Percentiles rank a stretch among this genome's conserved stretches.
Evolutionary conservation across 2,113 vertebrate species (phyloP).

Genomic region (Nothobranchius kuhntae): DNA sequence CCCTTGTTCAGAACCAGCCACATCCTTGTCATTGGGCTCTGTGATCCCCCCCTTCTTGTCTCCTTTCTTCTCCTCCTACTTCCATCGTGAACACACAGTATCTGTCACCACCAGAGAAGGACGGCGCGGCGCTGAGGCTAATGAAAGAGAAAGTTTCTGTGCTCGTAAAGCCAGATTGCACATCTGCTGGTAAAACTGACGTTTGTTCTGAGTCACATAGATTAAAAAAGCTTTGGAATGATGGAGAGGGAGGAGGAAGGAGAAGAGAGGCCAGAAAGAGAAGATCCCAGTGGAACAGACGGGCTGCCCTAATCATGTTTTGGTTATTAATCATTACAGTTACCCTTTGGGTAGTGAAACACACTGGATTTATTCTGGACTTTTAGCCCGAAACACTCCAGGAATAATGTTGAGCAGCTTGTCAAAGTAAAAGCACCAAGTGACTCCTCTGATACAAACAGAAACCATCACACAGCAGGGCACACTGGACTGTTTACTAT

Average conservation of each 20-base stretch:
- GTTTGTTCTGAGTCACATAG: slow-evolving; percentile 6
- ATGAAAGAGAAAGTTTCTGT: slow-evolving; percentile 20
- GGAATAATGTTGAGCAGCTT: no score
- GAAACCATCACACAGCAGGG: no score
- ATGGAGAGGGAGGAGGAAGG: slow-evolving; percentile 9
- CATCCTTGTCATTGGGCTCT: slow-evolving; percentile 17
- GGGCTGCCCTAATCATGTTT: no score
- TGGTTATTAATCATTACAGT: no score
- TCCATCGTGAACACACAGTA: slow-evolving; percentile 38
- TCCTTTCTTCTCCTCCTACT: neutral
- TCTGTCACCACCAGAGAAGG: no score
- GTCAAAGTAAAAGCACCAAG: no score
- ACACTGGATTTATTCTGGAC: no score
- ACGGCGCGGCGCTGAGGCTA: slow-evolving; percentile 21
- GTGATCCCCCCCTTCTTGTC: slow-evolving; percentile 1
- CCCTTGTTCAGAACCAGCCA: slow-evolving; percentile 39
- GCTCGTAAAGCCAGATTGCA: slow-evolving; percentile 30
- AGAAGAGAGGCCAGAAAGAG: neutral
- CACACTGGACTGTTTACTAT: no score
- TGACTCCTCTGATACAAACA: no score
- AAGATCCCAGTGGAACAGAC: no score
- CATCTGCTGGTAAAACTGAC: slow-evolving; percentile 31
- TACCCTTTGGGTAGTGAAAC: no score
- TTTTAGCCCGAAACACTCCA: no score
- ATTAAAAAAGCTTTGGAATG: neutral